These are phyloP conservation scores for Motacilla alba DNA, from an alignment of 2,113 vertebrate genomes.

Conservation along the genomic window DNA sequence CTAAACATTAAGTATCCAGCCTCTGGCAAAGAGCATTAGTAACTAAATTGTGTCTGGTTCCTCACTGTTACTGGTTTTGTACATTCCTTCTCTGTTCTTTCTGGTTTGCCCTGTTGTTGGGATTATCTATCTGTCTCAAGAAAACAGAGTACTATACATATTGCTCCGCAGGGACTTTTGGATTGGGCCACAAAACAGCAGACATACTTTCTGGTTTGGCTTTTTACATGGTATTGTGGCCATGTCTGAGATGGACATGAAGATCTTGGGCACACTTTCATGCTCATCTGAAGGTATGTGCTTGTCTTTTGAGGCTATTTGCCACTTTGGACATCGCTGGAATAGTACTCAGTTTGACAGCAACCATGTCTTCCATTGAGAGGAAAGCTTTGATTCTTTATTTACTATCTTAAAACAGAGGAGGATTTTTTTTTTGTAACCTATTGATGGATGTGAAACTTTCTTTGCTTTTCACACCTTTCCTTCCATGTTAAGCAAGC, in stretches of 20 bases:
- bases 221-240: not conserved
- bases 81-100: not conserved
- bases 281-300: accelerated
- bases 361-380: not conserved
- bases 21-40: not conserved
- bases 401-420: not conserved
- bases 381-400: not conserved
- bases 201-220: not conserved
- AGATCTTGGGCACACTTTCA: not conserved
- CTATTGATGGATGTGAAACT: not conserved
- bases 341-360: not conserved
- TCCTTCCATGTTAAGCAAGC: not conserved
- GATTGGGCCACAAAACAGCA: not conserved
- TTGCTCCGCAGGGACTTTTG: not conserved
- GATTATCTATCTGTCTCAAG: not conserved
- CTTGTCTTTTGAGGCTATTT: not conserved
- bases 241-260: not conserved
- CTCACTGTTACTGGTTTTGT: not conserved
- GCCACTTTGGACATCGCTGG: not conserved
- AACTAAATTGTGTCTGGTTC: not conserved
- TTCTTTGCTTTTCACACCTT: not conserved
- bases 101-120: not conserved
- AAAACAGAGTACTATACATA: not conserved
- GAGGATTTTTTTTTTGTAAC: not conserved
- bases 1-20: not conserved